Base-by-base conservation (phyloP, 2,888 invertebrate species). In the Lithodes maja region DNA sequence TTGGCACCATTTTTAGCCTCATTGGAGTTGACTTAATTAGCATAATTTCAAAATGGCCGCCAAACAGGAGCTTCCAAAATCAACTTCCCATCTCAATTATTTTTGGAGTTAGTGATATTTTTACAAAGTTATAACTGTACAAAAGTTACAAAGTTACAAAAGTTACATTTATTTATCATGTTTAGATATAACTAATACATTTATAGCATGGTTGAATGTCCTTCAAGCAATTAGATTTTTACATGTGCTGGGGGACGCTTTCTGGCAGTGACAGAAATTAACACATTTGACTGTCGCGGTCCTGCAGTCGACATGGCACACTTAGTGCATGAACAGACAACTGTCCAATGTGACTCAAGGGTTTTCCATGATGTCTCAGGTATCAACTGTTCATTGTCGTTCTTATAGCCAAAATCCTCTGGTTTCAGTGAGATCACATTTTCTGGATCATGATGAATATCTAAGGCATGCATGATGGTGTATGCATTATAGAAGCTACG, bases 401-500 rank as follows among this genome's bases (percentile, higher is more conserved):
- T 0, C 33, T 33, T 0, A 33, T 33, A 33, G 33, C 33, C 33
- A 33, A 68, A 68, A 68, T 68, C 15, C 68, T 68, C 68, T 68
- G 68, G 68, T 68, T 68, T 68, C 68, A 68, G 15, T 68, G 68
- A 68, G 68, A 7, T 68, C 9, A 68, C 68, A 68, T 68, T 68
- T 68, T 68, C 15, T 68, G 7, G 68, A 68, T 68, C 7, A 12
- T 68, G 68, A 68, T 68, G 68, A 68, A 68, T 12, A 7, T 68
- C 33, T 33, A 33, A 33, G 33, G 33, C 68, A 15, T 68, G 68
- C 68, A 68, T 68, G 7, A 68, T 68, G 68, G 68, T 68, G 15
- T 68, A 68, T 68, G 68, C 68, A 68, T 68, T 68, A 68, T 68
- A 68, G 15, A 68, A 12, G 68, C 68, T 68, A 68, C 68, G 68